A percentile compares a stretch with the other conserved stretches of the same genome.
Conservation (phyloP, 2,888 invertebrate species). For the Heliconius charithonia region DNA sequence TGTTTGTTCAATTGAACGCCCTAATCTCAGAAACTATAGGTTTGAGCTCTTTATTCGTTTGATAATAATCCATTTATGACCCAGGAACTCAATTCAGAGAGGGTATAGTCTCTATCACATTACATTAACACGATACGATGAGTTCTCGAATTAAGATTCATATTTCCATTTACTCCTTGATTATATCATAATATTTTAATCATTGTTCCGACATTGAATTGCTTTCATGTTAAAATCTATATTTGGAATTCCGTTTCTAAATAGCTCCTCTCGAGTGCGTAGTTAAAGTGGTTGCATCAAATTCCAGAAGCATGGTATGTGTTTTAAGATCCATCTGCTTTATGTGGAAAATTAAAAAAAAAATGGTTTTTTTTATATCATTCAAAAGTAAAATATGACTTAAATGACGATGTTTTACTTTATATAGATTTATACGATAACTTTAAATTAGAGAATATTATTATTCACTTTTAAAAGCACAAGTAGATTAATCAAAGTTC, state of each 20-base stretch:
- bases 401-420: too few relatives aligned
- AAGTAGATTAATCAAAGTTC: neutral
- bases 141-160: neutral
- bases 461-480: too few relatives aligned
- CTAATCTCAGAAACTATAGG: neutral
- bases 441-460: too few relatives aligned
- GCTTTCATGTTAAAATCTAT: conserved; percentile 76
- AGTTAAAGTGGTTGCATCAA: conserved; percentile 68
- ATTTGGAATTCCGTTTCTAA: conserved; percentile 72
- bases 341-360: neutral
- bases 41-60: too few relatives aligned
- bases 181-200: neutral
- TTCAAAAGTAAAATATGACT: too few relatives aligned
- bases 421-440: too few relatives aligned
- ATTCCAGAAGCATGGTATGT: conserved; percentile 70
- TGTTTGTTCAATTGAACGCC: neutral
- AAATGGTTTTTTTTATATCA: neutral
- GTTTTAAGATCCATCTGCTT: conserved; percentile 33
- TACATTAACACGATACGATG: neutral
- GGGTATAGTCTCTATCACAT: too few relatives aligned
- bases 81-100: too few relatives aligned
- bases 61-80: neutral
- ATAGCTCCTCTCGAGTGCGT: conserved; percentile 61
- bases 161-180: neutral
- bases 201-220: conserved; percentile 72